These are phyloP conservation scores for Rhamnusium bicolor DNA, from an alignment of 2,888 invertebrate species.

Conservation along the genomic window DNA sequence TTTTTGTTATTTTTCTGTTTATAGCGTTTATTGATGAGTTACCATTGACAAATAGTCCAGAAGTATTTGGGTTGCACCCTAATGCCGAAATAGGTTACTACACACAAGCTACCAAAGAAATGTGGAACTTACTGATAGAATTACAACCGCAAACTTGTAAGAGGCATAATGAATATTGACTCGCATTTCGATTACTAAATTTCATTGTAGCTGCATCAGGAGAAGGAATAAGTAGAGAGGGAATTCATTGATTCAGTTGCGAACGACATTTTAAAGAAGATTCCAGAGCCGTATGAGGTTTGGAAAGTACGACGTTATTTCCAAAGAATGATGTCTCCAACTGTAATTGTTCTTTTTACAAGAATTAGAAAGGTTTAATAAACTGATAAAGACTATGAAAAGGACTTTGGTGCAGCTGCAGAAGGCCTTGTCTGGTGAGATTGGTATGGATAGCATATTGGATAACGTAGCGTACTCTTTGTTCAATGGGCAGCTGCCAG, in stretches of 20 bases:
- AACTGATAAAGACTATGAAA: slow-evolving; percentile 80
- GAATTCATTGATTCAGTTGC: slow-evolving; percentile 88
- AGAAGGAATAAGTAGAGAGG: slow-evolving; percentile 86
- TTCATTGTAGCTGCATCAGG: slow-evolving; percentile 75
- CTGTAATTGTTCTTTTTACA: slow-evolving; percentile 90
- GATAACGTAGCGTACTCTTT: slow-evolving; percentile 88
- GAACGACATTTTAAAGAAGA: slow-evolving; percentile 82
- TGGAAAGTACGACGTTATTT: slow-evolving; percentile 83
- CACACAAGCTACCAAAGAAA: slow-evolving; percentile 87
- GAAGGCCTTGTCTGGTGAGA: slow-evolving; percentile 92
- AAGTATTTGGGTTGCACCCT: slow-evolving; percentile 94
- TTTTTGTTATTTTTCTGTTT: slow-evolving; percentile 42
- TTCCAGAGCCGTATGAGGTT: slow-evolving; percentile 86
- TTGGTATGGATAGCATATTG: slow-evolving; percentile 89
- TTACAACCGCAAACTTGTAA: slow-evolving; percentile 92
- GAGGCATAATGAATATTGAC: slow-evolving; percentile 41
- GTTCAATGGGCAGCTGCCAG: slow-evolving; percentile 89
- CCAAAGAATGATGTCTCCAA: slow-evolving; percentile 86
- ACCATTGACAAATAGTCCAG: slow-evolving; percentile 89
- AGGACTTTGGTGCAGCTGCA: slow-evolving; percentile 81
- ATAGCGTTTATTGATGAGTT: slow-evolving; percentile 85
- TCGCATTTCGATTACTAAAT: not conserved
- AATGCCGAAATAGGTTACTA: slow-evolving; percentile 97
- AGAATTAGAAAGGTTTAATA: slow-evolving; percentile 91
- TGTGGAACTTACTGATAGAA: slow-evolving; percentile 90